A percentile compares a stretch with the other conserved stretches of the same genome.
Conservation (phyloP, 2,888 invertebrate species). For the Drosophila neonasuta region DNA sequence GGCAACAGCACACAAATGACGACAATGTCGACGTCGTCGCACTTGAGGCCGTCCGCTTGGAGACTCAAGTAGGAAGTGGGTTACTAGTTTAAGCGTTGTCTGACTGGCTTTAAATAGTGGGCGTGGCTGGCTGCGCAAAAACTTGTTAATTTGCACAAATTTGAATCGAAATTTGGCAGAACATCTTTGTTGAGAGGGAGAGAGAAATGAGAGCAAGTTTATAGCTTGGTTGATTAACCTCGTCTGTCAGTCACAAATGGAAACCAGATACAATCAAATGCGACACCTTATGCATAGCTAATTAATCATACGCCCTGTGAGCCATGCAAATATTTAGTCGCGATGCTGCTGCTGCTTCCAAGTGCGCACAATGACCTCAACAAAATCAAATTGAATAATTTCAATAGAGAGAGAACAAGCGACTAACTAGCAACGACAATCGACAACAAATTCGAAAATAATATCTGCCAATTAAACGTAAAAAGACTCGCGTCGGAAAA, state of each 20-base stretch:
- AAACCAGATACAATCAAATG: conserved; percentile 18
- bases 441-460: conserved; percentile 62
- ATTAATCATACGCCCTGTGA: conserved; percentile 57
- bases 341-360: conserved; percentile 34
- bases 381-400: conserved; percentile 58
- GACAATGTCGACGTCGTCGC: conserved; percentile 55
- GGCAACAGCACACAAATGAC: conserved; percentile 30
- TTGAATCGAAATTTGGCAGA: neutral
- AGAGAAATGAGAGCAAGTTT: conserved; percentile 2
- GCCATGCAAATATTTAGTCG: conserved; percentile 60
- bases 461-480: conserved; percentile 65
- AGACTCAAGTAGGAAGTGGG: conserved; percentile 69
- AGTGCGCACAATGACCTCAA: conserved; percentile 62
- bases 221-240: conserved; percentile 37
- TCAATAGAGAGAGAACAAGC: conserved; percentile 15
- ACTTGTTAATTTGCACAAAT: conserved; percentile 22
- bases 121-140: conserved; percentile 29
- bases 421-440: conserved; percentile 8
- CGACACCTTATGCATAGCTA: conserved; percentile 59
- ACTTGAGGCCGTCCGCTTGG: conserved; percentile 36
- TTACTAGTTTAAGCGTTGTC: conserved; percentile 55
- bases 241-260: conserved; percentile 45
- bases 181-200: conserved; percentile 9
- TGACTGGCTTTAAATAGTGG: conserved; percentile 18
- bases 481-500: conserved; percentile 54